Conservation (phyloP, 2,113 vertebrate species). For the Myotis lucifugus region DNA sequence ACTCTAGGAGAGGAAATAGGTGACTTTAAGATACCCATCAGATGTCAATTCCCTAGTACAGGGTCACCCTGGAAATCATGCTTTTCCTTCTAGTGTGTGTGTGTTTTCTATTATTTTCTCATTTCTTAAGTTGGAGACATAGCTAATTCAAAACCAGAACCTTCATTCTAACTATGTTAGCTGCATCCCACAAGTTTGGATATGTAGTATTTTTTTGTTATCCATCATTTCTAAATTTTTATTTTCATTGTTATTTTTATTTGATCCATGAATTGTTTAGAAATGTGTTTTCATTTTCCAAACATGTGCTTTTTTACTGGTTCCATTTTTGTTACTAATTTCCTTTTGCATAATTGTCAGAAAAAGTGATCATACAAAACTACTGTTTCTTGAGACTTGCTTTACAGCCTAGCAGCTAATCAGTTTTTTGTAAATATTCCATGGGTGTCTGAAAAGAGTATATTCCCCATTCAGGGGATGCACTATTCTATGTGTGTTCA, state of each 20-base stretch:
- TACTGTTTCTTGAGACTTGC: constrained; percentile 24
- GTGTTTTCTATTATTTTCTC: background rate
- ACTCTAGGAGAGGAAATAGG: background rate
- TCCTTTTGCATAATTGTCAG: background rate
- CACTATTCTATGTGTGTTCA: background rate
- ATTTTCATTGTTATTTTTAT: constrained; percentile 41
- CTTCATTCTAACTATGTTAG: background rate
- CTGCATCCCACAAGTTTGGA: background rate
- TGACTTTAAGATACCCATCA: background rate
- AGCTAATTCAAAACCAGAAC: background rate
- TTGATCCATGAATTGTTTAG: background rate
- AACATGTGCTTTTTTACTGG: background rate
- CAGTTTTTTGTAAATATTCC: background rate
- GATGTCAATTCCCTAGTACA: background rate
- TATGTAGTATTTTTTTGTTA: background rate
- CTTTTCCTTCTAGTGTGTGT: background rate
- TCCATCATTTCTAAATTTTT: background rate
- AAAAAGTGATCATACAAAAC: background rate
- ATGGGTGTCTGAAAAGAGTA: background rate
- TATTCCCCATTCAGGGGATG: background rate
- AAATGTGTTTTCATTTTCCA: constrained; percentile 21
- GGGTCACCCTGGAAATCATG: background rate
- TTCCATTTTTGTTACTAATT: background rate
- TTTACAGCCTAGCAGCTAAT: background rate
- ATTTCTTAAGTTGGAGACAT: background rate